phyloP scores from a whole-genome alignment of 2,888 invertebrate genomes.

The Tetheella fluctuosa region DNA sequence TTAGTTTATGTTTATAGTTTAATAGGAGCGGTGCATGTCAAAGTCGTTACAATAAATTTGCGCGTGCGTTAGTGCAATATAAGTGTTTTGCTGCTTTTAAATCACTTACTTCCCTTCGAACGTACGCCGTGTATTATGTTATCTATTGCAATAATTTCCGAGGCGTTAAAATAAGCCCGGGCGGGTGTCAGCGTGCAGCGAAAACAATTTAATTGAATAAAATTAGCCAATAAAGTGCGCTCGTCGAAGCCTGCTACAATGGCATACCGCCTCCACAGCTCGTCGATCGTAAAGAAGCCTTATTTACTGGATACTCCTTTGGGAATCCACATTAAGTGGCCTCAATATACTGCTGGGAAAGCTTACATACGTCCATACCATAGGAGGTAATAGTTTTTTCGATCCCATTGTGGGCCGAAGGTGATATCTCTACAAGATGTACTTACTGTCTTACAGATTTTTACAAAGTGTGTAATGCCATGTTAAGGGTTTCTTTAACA shows the following conservation, averaged over 20 bases:
- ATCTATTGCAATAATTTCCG: conserved; percentile 76
- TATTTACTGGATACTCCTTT: conserved; percentile 69
- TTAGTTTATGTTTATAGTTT: conserved; percentile 57
- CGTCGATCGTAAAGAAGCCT: conserved; percentile 68
- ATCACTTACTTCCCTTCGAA: conserved; percentile 53
- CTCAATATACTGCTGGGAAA: conserved; percentile 60
- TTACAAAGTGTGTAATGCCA: conserved; percentile 29
- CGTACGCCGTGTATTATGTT: conserved; percentile 54
- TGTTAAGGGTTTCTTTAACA: conserved; percentile 15
- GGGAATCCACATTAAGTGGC: conserved; percentile 75
- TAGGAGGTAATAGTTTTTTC: conserved; percentile 55
- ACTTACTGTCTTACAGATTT: conserved; percentile 33
- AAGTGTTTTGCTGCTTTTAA: conserved; percentile 48
- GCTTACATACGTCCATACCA: conserved; percentile 56
- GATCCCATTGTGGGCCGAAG: conserved; percentile 48
- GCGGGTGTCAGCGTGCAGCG: conserved; percentile 54
- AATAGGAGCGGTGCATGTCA: conserved; percentile 52
- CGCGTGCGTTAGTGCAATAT: conserved; percentile 35
- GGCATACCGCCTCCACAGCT: conserved; percentile 71
- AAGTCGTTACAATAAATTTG: conserved; percentile 48
- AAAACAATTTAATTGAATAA: conserved; percentile 83
- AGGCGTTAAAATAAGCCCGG: conserved; percentile 69
- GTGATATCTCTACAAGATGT: conserved; percentile 38
- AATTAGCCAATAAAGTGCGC: conserved; percentile 81
- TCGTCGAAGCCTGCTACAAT: conserved; percentile 74